Base-by-base conservation (phyloP, 2,797 vertebrate genomes). In the Monodelphis domestica region DNA sequence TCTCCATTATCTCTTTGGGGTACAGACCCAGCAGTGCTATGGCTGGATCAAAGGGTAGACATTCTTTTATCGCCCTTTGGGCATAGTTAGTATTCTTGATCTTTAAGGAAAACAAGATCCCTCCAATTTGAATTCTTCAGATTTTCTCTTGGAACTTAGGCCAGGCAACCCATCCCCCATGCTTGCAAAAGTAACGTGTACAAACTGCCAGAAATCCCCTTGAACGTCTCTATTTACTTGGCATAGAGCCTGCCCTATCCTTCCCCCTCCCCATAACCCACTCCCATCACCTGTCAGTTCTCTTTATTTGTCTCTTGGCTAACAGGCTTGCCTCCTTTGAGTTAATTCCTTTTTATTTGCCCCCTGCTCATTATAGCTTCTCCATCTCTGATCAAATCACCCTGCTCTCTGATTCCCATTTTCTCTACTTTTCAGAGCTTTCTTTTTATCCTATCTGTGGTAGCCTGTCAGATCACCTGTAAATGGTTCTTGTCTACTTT, bases 351-450 rank as follows among this genome's bases (percentile, higher is more conserved):
- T 57, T 63, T 30, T 89, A 54, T 38, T 94, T 89, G 11, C 9
- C 78, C n/a, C 28, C 26, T 53, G 38, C 56, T 95, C 95, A 96
- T 94, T 95, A 94, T 94, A 93, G 59, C n/a, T 84, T 89, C 54
- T 96, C 54, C 51, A 54, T 91, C 89, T 88, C 94, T 55, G 91
- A 0, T 90, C 55, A 90, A 54, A 92, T 89, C 88, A 29, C 53
- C 9, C 21, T 90, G 63, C 78, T 11, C 63, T 92, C 87, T 33
- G 63, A 53, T 53, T 45, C 21, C 59, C 28, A 1, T n/a, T 53
- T 90, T 51, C 53, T 57, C 52, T 45, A 21, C n/a, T 84, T 51
- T n/a, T 51, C 45, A 11, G 28, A 57, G 38, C 52, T 4, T 14
- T 84, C 53, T 57, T 11, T 57, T 38, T 50, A 30, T 5, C 7